Percentiles rank a stretch among this genome's conserved stretches.
Conservation (phyloP, 2,888 invertebrate genomes). For the Yponomeuta evonymella region DNA sequence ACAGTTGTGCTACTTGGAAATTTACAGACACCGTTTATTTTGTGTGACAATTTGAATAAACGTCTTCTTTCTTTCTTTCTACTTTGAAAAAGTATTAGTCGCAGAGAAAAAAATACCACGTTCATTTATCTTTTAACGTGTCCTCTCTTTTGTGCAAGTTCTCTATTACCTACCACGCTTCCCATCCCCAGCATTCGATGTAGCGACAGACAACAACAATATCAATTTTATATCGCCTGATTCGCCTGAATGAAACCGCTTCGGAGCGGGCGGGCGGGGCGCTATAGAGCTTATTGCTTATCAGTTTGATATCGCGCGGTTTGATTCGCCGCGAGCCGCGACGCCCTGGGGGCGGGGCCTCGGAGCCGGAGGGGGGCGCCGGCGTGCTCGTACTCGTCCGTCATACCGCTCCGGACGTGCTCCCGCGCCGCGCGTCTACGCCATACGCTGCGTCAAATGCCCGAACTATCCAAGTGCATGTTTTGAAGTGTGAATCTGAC, state of each 20-base stretch:
- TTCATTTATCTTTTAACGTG: no score
- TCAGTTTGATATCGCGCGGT: slow-evolving; percentile 69
- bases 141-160: no score
- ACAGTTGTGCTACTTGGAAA: no score
- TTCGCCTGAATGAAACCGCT: slow-evolving; percentile 68
- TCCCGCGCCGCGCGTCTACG: slow-evolving; percentile 44
- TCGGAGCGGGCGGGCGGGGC: slow-evolving; percentile 60
- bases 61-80: no score
- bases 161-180: background rate
- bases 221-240: slow-evolving; percentile 63
- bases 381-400: slow-evolving; percentile 27
- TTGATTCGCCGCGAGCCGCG: slow-evolving; percentile 68
- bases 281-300: slow-evolving; percentile 54
- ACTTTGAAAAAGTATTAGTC: no score
- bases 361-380: slow-evolving; percentile 43
- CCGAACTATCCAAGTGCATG: slow-evolving; percentile 37
- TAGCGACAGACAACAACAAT: slow-evolving; percentile 44
- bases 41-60: no score
- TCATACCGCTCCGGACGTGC: slow-evolving; percentile 60
- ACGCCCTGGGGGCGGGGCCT: slow-evolving; percentile 67
- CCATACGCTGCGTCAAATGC: slow-evolving; percentile 24
- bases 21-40: no score
- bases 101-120: no score
- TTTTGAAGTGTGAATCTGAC: slow-evolving; percentile 46
- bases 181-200: slow-evolving; percentile 21